Evolutionary conservation across 2,797 vertebrate genomes (phyloP).

Genomic region (Microtus californicus): DNA sequence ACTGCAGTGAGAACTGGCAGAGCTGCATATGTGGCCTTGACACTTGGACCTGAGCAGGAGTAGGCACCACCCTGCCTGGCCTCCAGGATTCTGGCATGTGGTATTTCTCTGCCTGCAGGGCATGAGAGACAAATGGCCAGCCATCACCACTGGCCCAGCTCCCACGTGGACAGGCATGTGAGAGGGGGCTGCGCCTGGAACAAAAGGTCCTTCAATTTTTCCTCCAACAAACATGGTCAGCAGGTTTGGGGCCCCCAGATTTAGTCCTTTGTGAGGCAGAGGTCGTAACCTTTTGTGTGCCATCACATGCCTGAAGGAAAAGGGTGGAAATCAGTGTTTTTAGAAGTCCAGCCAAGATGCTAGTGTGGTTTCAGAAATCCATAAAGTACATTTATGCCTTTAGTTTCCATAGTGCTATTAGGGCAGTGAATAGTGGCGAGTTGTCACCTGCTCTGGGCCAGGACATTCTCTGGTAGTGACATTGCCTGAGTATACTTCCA

Average conservation of each 20-base stretch:
- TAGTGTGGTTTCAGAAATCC: accelerated
- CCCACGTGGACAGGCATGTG: not conserved
- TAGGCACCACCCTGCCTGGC: not conserved
- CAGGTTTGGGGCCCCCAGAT: not conserved
- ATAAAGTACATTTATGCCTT: too few relatives aligned
- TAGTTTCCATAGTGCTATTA: not conserved
- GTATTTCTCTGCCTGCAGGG: not conserved
- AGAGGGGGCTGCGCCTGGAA: not conserved
- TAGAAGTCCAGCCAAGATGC: not conserved
- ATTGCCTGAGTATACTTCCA: not conserved
- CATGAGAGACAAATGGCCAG: not conserved
- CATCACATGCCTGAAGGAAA: not conserved
- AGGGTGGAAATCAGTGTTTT: accelerated
- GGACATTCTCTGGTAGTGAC: not conserved
- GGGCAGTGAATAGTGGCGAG: not conserved
- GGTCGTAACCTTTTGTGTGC: not conserved
- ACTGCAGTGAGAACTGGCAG: accelerated
- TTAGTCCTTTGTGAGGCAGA: not conserved
- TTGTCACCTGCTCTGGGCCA: not conserved
- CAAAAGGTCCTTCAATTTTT: conserved; percentile 34
- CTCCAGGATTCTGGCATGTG: not conserved
- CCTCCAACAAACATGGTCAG: not conserved
- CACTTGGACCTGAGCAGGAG: not conserved
- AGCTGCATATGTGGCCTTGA: accelerated
- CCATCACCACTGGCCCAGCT: not conserved